These are phyloP conservation scores for Tetropium fuscum DNA, from an alignment of 2,888 invertebrate species.

Conservation along the genomic window DNA sequence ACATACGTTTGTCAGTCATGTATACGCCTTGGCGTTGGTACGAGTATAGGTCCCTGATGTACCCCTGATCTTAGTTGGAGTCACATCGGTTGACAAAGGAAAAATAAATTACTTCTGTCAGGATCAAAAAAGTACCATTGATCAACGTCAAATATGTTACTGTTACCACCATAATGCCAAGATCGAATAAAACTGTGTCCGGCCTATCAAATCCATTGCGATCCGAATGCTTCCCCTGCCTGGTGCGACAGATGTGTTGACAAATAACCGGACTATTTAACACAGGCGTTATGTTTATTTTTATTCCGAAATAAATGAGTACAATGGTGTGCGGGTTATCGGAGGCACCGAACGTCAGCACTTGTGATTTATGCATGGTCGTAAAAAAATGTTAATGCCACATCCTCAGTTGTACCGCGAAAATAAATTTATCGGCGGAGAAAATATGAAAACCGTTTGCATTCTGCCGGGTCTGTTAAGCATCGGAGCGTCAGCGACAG, in stretches of 20 bases:
- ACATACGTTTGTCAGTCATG: too few relatives aligned
- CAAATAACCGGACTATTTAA: not conserved
- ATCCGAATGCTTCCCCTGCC: too few relatives aligned
- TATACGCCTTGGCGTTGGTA: too few relatives aligned
- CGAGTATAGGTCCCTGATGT: too few relatives aligned
- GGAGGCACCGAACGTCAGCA: slow-evolving; percentile 47
- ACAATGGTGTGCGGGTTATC: slow-evolving; percentile 41
- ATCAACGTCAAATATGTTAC: too few relatives aligned
- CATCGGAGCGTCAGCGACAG: slow-evolving; percentile 46
- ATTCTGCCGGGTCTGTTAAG: slow-evolving; percentile 44
- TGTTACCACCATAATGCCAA: too few relatives aligned
- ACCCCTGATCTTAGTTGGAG: too few relatives aligned
- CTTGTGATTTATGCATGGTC: slow-evolving; percentile 47
- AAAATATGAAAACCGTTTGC: slow-evolving; percentile 49
- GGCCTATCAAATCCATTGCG: too few relatives aligned
- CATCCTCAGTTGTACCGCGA: slow-evolving; percentile 52
- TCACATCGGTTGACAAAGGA: too few relatives aligned
- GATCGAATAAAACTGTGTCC: too few relatives aligned
- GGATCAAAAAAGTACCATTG: too few relatives aligned
- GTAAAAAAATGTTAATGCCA: slow-evolving; percentile 53
- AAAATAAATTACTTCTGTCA: too few relatives aligned
- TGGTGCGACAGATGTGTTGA: not conserved
- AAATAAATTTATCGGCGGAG: slow-evolving; percentile 51
- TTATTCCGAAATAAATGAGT: slow-evolving; percentile 39
- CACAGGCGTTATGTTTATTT: slow-evolving; percentile 22